phyloP scores from a whole-genome alignment of 2,888 invertebrate species.

The Phania funesta region DNA sequence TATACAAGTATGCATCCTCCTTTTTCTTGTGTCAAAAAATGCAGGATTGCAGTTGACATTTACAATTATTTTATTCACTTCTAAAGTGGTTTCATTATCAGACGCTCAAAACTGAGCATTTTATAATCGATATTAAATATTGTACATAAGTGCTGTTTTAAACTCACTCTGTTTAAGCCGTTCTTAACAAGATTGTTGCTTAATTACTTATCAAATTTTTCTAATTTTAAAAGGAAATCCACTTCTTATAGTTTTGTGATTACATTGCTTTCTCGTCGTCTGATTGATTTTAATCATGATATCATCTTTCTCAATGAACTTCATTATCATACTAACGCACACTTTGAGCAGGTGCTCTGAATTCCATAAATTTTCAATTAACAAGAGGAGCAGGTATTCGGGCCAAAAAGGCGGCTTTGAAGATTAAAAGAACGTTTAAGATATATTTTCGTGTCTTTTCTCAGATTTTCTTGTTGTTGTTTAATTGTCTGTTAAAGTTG shows the following conservation, averaged over 20 bases:
- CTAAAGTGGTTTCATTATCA: too few relatives aligned
- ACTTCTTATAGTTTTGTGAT: neutral
- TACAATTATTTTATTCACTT: too few relatives aligned
- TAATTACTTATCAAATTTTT: too few relatives aligned
- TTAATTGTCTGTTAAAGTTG: neutral
- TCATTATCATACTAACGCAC: conserved; percentile 6
- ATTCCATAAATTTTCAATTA: conserved; percentile 61
- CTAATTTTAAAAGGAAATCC: neutral
- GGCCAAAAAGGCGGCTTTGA: conserved; percentile 45
- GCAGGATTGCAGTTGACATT: too few relatives aligned
- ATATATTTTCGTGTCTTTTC: conserved; percentile 15
- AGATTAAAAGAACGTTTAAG: conserved; percentile 59
- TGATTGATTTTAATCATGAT: conserved; percentile 54
- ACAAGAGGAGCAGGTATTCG: conserved; percentile 35
- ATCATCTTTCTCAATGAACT: conserved; percentile 11
- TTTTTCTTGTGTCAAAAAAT: too few relatives aligned
- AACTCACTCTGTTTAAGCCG: too few relatives aligned
- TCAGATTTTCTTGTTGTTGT: neutral
- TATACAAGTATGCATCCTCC: too few relatives aligned
- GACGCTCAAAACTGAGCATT: too few relatives aligned
- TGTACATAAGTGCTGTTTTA: too few relatives aligned
- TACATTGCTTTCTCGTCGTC: neutral
- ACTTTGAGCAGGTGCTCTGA: conserved; percentile 47
- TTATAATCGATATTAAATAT: too few relatives aligned
- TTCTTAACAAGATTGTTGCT: too few relatives aligned